These are phyloP conservation scores for Palythoa grandis DNA, from an alignment of 92 coral and sea anemone species.

Conservation along the genomic window DNA sequence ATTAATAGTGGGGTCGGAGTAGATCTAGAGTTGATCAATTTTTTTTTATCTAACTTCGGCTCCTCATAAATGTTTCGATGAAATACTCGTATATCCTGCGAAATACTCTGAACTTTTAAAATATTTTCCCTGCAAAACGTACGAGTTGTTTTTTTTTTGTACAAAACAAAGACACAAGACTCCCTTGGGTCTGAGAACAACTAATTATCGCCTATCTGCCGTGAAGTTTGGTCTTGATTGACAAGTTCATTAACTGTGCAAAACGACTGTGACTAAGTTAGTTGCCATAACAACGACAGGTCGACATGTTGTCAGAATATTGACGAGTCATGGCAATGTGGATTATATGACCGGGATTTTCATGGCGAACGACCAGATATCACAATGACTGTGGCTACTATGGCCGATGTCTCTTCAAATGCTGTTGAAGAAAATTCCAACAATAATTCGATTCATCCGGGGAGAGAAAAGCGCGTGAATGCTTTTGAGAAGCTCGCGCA, in stretches of 20 bases:
- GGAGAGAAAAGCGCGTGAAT: conserved; percentile 70
- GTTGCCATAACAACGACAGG: conserved; percentile 42
- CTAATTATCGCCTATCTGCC: conserved; percentile 6
- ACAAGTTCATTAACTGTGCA: conserved; percentile 11
- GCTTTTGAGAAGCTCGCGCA: conserved; percentile 85
- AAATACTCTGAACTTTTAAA: too few relatives aligned
- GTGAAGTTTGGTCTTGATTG: conserved; percentile 3
- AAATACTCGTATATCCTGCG: too few relatives aligned
- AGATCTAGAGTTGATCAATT: too few relatives aligned
- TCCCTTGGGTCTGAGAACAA: conserved; percentile 15
- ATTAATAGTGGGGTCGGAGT: too few relatives aligned
- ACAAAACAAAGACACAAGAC: too few relatives aligned
- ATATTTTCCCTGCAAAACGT: too few relatives aligned
- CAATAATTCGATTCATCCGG: conserved; percentile 58
- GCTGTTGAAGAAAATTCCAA: conserved; percentile 60
- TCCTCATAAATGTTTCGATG: too few relatives aligned
- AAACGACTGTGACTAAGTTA: not conserved
- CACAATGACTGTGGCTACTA: conserved; percentile 86
- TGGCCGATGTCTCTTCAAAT: conserved; percentile 81
- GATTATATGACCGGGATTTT: conserved; percentile 42
- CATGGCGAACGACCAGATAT: conserved; percentile 40
- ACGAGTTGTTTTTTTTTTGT: not conserved
- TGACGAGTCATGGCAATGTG: conserved; percentile 48
- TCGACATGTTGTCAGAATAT: conserved; percentile 52
- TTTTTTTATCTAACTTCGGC: too few relatives aligned